Evolutionary conservation across 2,797 vertebrate species (phyloP).

Genomic region (Muscicapa striata): DNA sequence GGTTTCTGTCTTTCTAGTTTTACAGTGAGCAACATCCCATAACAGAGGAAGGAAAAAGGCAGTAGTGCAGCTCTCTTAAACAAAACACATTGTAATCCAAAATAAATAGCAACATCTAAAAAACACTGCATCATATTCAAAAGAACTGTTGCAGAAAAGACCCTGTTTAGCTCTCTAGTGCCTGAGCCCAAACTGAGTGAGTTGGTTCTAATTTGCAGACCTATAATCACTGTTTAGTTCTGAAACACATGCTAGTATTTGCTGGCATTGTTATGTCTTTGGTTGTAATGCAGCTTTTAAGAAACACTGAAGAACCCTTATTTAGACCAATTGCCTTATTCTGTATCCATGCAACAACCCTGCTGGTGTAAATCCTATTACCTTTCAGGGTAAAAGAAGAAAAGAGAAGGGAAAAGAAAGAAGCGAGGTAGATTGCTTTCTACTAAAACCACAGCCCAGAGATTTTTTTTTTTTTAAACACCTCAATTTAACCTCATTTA

Average conservation of each 20-base stretch:
- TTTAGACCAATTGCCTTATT: constrained; percentile 13
- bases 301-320: background rate
- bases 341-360: background rate
- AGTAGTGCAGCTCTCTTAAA: background rate
- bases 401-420: background rate
- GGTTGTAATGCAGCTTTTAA: background rate
- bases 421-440: background rate
- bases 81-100: background rate
- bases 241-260: constrained; percentile 5
- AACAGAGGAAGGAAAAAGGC: background rate
- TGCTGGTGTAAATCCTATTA: background rate
- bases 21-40: background rate
- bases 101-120: background rate
- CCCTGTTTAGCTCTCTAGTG: background rate
- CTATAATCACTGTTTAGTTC: background rate
- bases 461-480: background rate
- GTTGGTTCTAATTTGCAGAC: background rate
- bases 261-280: background rate
- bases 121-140: background rate
- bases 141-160: background rate
- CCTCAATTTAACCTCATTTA: background rate
- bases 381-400: background rate
- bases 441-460: background rate
- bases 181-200: background rate
- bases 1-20: background rate